Conservation (phyloP, 2,113 vertebrate species). For the Podarcis cretensis region DNA sequence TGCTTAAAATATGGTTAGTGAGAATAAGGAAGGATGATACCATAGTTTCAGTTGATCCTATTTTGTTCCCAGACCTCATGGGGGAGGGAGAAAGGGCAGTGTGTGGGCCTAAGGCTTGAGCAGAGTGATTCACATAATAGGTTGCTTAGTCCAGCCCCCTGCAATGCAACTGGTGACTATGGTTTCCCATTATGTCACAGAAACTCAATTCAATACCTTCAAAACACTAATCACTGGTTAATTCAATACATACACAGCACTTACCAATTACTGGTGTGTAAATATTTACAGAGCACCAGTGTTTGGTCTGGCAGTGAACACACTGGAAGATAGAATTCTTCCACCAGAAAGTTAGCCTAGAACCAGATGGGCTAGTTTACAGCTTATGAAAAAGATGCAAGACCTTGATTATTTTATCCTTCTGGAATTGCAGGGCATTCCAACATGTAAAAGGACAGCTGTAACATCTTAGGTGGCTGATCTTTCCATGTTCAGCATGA, state of each 20-base stretch:
- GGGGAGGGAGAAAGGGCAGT: no score
- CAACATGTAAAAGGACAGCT: neutral
- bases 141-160: no score
- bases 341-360: neutral
- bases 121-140: no score
- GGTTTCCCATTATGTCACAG: no score
- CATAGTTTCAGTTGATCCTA: no score
- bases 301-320: neutral
- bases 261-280: neutral
- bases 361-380: neutral
- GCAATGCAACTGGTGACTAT: no score
- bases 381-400: neutral
- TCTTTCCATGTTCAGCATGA: conserved; percentile 2
- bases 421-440: neutral
- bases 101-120: no score
- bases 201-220: no score
- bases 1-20: no score
- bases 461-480: neutral
- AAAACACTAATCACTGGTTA: neutral
- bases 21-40: no score
- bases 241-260: no score
- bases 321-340: neutral
- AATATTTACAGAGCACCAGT: neutral
- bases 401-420: neutral
- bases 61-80: no score